Evolutionary conservation across 30 jellyfish, hydroid and myxozoan genomes (phyloP).

Genomic region (Hydractinia symbiolongicarpus): DNA sequence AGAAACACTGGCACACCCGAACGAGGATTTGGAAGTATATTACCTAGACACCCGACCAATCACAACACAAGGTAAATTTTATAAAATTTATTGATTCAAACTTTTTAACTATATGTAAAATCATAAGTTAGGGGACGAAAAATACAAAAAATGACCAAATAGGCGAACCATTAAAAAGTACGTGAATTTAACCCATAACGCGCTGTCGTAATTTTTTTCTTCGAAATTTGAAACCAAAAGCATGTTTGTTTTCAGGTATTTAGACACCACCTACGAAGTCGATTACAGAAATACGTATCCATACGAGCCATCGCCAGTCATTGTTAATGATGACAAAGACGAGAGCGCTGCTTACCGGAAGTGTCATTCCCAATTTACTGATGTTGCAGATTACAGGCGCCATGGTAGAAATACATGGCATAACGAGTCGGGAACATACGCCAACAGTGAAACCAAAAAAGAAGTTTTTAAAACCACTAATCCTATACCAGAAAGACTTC

Average conservation of each 20-base stretch:
- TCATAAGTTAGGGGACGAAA: too few relatives aligned
- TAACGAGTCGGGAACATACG: slow-evolving; percentile 75
- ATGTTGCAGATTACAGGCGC: slow-evolving; percentile 80
- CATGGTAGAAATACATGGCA: slow-evolving; percentile 86
- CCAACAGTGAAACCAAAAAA: slow-evolving; percentile 50
- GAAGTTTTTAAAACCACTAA: slow-evolving; percentile 39
- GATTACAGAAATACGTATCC: slow-evolving; percentile 71
- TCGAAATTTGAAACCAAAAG: too few relatives aligned
- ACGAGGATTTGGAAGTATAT: slow-evolving; percentile 52
- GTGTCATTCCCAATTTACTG: slow-evolving; percentile 89
- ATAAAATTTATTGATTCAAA: too few relatives aligned
- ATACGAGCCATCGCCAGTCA: background rate
- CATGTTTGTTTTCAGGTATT: slow-evolving; percentile 38
- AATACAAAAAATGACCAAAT: too few relatives aligned
- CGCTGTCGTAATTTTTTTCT: too few relatives aligned
- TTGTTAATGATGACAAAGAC: slow-evolving; percentile 23
- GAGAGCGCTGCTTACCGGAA: slow-evolving; percentile 51
- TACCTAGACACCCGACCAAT: slow-evolving; percentile 75
- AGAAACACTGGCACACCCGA: slow-evolving; percentile 43
- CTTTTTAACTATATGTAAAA: too few relatives aligned
- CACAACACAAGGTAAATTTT: slow-evolving; percentile 60
- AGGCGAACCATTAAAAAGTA: too few relatives aligned
- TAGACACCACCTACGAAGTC: slow-evolving; percentile 66
- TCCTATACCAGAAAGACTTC: slow-evolving; percentile 76
- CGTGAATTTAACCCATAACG: too few relatives aligned